These are phyloP conservation scores for Crax fasciolata DNA, from an alignment of 2,797 vertebrate species.

Conservation along the genomic window DNA sequence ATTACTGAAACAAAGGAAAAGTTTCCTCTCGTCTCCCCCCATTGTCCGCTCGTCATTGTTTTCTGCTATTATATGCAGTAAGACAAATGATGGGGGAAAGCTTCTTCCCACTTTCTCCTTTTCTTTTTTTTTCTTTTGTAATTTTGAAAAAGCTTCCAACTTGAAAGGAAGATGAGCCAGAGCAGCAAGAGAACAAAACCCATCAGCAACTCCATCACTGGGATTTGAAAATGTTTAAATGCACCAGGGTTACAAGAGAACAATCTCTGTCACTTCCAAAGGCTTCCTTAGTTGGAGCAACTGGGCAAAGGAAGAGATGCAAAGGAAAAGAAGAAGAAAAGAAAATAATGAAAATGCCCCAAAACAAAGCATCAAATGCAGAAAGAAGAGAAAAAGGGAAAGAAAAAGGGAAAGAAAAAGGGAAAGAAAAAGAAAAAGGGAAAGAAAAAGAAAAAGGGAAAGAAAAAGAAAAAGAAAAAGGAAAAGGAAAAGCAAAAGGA, in stretches of 20 bases:
- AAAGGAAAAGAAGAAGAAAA: fast-evolving
- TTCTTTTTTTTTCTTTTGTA: slow-evolving; percentile 38
- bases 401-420: not conserved
- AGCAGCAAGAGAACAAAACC: slow-evolving; percentile 60
- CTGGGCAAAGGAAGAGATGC: not conserved
- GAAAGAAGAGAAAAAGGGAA: not conserved
- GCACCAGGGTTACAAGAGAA: slow-evolving; percentile 55
- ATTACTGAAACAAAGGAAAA: slow-evolving; percentile 70
- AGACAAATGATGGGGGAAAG: slow-evolving; percentile 74
- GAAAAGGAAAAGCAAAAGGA: no score
- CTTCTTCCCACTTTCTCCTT: slow-evolving; percentile 60
- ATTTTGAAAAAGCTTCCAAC: slow-evolving; percentile 59
- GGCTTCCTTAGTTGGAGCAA: not conserved
- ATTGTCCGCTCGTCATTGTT: slow-evolving; percentile 9
- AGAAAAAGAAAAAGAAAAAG: no score
- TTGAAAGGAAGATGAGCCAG: slow-evolving; percentile 75
- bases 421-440: not conserved
- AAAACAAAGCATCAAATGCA: not conserved
- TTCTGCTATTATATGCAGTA: slow-evolving; percentile 38
- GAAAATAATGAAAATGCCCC: not conserved
- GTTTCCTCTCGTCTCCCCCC: slow-evolving; percentile 47
- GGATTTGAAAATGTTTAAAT: slow-evolving; percentile 84
- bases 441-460: not conserved
- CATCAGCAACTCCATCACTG: not conserved
- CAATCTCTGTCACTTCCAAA: slow-evolving; percentile 26